These are phyloP conservation scores for Drosophila ohnishii DNA, from an alignment of 1,140 invertebrate species.

Conservation along the genomic window DNA sequence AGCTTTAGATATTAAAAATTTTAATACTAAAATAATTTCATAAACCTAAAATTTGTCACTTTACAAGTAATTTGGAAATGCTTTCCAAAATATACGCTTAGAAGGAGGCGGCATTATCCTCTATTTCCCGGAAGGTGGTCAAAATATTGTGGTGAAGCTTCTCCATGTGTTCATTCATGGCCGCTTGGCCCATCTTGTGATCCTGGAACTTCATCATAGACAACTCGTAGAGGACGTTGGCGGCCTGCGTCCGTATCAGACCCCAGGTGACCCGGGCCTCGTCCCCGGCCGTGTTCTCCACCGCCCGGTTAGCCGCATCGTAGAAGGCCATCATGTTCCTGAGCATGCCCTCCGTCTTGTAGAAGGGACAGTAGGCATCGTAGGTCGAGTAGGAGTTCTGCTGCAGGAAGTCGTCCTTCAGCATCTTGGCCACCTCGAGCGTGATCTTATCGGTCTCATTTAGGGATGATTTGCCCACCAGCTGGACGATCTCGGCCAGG, in stretches of 20 bases:
- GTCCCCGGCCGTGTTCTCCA: conserved; percentile 36
- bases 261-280: conserved; percentile 70
- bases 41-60: not conserved
- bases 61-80: not conserved
- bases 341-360: conserved; percentile 76
- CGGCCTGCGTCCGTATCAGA: conserved; percentile 49
- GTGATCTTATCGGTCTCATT: conserved; percentile 74
- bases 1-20: not conserved
- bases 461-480: conserved; percentile 93
- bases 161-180: conserved; percentile 9
- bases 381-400: conserved; percentile 76
- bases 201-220: conserved; percentile 72
- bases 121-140: conserved; percentile 26
- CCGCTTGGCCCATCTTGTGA: conserved; percentile 32
- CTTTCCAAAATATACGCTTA: not conserved
- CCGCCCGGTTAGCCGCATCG: conserved; percentile 21
- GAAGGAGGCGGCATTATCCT: conserved; percentile 27
- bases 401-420: conserved; percentile 79
- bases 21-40: not conserved
- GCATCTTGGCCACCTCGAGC: conserved; percentile 71
- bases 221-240: conserved; percentile 56
- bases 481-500: conserved; percentile 93
- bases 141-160: conserved; percentile 10
- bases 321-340: conserved; percentile 70
- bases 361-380: conserved; percentile 74